phyloP scores from a whole-genome alignment of 2,888 invertebrate species.

The Lepidocyrtoides sp. region DNA sequence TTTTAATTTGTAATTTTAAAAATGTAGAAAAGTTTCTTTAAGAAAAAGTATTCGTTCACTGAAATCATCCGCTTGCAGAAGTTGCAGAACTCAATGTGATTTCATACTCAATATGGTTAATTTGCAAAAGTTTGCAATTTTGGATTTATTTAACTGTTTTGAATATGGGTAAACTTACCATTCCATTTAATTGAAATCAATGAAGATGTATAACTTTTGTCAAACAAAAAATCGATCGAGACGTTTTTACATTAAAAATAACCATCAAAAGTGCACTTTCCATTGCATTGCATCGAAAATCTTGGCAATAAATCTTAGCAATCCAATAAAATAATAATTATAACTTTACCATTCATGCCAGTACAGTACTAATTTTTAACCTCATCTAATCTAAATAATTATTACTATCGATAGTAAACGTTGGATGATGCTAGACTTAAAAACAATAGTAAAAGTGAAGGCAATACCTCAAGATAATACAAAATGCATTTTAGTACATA shows the following conservation, averaged over 20 bases:
- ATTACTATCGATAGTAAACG: background rate
- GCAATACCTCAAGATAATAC: background rate
- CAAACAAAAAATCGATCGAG: background rate
- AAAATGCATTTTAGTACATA: conserved; percentile 22
- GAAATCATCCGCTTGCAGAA: too few relatives aligned
- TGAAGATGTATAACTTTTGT: too few relatives aligned
- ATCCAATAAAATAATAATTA: background rate
- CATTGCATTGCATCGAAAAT: background rate
- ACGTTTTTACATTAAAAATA: background rate
- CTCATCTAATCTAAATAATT: conserved; percentile 3
- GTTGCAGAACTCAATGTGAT: too few relatives aligned
- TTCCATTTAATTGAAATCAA: too few relatives aligned
- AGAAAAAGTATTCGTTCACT: too few relatives aligned
- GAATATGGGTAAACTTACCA: too few relatives aligned
- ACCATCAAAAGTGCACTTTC: background rate
- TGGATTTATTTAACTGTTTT: too few relatives aligned
- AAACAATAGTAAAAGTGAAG: conserved; percentile 37
- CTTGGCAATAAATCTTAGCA: background rate
- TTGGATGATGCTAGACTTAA: background rate
- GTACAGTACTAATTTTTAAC: too few relatives aligned
- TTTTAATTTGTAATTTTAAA: too few relatives aligned
- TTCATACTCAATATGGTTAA: too few relatives aligned
- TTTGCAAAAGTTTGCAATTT: too few relatives aligned
- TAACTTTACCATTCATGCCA: background rate
- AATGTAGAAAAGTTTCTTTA: too few relatives aligned